Evolutionary conservation across 2,113 vertebrate genomes (phyloP).

Genomic region (Cyanoderma ruficeps): DNA sequence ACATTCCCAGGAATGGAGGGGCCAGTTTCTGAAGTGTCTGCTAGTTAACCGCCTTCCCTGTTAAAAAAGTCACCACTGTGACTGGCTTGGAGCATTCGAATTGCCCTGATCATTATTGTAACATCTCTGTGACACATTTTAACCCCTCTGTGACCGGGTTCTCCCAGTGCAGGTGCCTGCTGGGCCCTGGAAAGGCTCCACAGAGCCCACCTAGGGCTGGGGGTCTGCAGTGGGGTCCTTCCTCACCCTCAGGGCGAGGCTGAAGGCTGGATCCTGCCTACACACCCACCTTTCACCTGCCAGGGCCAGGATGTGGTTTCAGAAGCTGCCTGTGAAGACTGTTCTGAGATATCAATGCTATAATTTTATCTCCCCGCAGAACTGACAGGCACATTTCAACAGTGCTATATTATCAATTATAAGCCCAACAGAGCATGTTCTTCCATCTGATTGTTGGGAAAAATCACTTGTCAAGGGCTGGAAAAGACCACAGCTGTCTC

Average conservation of each 20-base stretch:
- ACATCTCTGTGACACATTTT: not conserved
- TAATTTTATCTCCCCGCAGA: conserved; percentile 28
- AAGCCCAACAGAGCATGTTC: conserved; percentile 53
- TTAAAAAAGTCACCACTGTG: not conserved
- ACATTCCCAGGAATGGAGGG: not conserved
- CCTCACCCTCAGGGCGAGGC: accelerated
- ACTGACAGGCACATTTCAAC: conserved; percentile 54
- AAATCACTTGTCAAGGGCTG: conserved; percentile 61
- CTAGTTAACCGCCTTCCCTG: not conserved
- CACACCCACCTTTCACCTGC: not conserved
- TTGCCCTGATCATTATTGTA: not conserved
- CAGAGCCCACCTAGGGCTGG: not conserved
- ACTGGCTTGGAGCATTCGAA: not conserved
- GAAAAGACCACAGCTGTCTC: conserved; percentile 50
- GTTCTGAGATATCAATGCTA: conserved; percentile 1
- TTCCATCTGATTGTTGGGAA: conserved; percentile 52
- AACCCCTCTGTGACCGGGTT: not conserved
- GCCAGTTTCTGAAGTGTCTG: not conserved
- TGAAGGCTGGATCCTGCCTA: not conserved
- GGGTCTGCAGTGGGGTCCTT: not conserved
- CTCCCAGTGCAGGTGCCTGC: accelerated
- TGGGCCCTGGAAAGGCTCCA: not conserved
- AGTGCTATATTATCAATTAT: conserved; percentile 62
- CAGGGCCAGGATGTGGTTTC: not conserved
- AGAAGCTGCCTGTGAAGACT: not conserved